Base-by-base conservation (phyloP, 2,888 invertebrate genomes). In the Melanchra persicariae region DNA sequence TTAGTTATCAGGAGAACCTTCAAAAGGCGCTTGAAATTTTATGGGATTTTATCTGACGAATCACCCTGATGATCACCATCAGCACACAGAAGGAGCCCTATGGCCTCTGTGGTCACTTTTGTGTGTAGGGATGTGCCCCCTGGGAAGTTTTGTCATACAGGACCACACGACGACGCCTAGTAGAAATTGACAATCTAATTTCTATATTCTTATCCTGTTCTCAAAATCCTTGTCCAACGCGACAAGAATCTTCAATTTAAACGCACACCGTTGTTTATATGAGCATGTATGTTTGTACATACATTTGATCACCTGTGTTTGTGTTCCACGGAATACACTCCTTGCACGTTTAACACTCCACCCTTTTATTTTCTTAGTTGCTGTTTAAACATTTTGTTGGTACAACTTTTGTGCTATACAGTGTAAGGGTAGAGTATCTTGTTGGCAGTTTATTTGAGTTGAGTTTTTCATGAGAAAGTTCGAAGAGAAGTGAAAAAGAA, bases 241-340 rank as follows among this genome's bases (percentile, higher is more conserved):
- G 85, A 85, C 87, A 87, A 88, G 91, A 89, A 90, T 90, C 90
- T 90, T 89, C 90, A 91, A 91, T 91, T 89, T 88, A 88, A 91
- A 88, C 86, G 87, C 87, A 86, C 81, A 79, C 75, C 43, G 83
- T 89, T 90, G 90, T 92, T 91, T 91, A 89, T 86, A 86, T 73
- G 81, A 81, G 77, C 68, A 40, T 76, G 83, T 78, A 85, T 82
- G 75, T 73, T 30, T 75, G 83, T 78, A 85, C 83, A 83, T 83
- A 88, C 88, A 87, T 91, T 89, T 91, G 89, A 90, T 92, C 92
- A 91, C 89, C 89, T 88, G 89, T 83, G 85, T 87, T 83, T 84
- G 79, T 81, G 49, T 79, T 62, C 58, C 30, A 60, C 67, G 26
- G 64, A 67, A 76, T 79, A 66, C 62, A 72, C 58, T 60, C 47